Conservation (phyloP, 2,888 invertebrate genomes). For the Caenorhabditis wallacei region DNA sequence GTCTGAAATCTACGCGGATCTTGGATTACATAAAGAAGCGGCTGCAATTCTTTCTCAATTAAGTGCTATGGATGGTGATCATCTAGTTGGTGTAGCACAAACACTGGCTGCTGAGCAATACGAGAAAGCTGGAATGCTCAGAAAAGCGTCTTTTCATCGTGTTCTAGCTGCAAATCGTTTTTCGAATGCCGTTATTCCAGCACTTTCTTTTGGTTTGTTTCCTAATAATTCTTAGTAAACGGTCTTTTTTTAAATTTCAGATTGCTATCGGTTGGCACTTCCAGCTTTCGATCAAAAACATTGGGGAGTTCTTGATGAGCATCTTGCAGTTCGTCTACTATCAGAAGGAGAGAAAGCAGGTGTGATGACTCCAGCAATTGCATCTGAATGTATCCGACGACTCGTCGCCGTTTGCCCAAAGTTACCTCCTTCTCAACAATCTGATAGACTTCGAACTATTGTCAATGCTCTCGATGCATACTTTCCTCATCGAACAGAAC, state of each 20-base stretch:
- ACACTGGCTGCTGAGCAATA: conserved; percentile 88
- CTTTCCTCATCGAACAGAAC: conserved; percentile 28
- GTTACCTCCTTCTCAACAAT: conserved; percentile 23
- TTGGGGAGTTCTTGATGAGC: conserved; percentile 77
- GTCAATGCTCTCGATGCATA: conserved; percentile 44
- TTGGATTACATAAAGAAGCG: conserved; percentile 92
- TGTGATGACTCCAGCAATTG: conserved; percentile 47
- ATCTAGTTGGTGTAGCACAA: conserved; percentile 87
- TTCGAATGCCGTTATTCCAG: conserved; percentile 65
- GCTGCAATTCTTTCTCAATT: conserved; percentile 84
- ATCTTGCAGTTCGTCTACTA: conserved; percentile 52
- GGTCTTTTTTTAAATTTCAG: conserved; percentile 46
- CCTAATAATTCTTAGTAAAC: neutral
- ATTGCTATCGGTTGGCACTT: conserved; percentile 66
- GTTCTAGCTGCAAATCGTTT: conserved; percentile 94
- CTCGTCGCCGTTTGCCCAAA: conserved; percentile 59
- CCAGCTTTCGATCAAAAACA: conserved; percentile 69
- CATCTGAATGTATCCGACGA: conserved; percentile 56
- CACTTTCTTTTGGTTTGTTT: conserved; percentile 66
- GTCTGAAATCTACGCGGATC: conserved; percentile 86
- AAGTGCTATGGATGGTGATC: conserved; percentile 89
- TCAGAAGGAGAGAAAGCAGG: conserved; percentile 58
- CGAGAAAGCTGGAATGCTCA: conserved; percentile 90
- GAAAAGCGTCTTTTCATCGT: conserved; percentile 87
- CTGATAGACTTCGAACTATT: conserved; percentile 44